Base-by-base conservation (phyloP, 2,888 invertebrate genomes). In the Nemotelus pantherinus region DNA sequence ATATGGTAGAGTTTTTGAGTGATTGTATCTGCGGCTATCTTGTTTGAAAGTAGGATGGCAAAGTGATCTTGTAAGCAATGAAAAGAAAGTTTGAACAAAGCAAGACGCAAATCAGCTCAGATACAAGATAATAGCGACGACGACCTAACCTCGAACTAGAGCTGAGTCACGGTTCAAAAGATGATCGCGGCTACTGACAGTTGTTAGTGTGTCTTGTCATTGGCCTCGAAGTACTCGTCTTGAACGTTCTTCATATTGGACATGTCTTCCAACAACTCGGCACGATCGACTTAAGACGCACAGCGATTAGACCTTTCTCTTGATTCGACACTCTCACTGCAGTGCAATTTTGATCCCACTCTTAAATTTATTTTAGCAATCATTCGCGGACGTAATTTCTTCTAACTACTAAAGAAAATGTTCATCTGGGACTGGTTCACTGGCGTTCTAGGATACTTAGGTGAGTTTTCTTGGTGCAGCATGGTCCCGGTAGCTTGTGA, bases 341-440 rank as follows among this genome's bases (percentile, higher is more conserved):
- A 25, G 25, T 25, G 25, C 25, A 60, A n/a, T 47, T n/a, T 47
- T 39, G 10, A 45, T 47, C 47, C 44, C 39, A n/a, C 41, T 43
- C 48, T 48, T 72, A 2, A 43, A 48, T 25, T 72, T 72, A 44
- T 58, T 58, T 57, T 58, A 72, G 10, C 48, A 25, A 45, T 44
- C 72, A 60, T 44, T 10, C 45, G 6, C 74, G 39, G 60, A 60
- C 74, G 60, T 48, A 41, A 48, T 50, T 60, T 60, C 47, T 10
- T 48, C 10, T 63, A 60, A 63, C 5, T 10, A 47, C 45, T 25
- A 3, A 48, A 4, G 48, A 77, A 76, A 55, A 96, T 97, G 96
- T 96, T 97, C 90, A 93, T 97, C 89, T 94, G 95, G 94, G 96
- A 96, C 89, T 97, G 96, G 96, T 94, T 97, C 87, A 95, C 96